Conservation (phyloP, 2,888 invertebrate genomes). For the Zonitis immaculata region DNA sequence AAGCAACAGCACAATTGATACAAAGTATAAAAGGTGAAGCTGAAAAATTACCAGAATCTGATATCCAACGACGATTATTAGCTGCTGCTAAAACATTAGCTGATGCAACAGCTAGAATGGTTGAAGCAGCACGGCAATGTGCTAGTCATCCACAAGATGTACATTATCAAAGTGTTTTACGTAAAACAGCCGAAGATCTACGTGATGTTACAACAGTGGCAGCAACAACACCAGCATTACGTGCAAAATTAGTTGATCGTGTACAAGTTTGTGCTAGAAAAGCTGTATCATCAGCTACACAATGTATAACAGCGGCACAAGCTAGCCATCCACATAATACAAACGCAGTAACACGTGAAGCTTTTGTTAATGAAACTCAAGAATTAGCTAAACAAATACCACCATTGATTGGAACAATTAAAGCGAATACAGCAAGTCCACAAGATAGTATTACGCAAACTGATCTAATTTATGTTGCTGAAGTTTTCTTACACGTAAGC, state of each 20-base stretch:
- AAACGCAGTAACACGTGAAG: constrained; percentile 65
- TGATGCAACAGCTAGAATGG: constrained; percentile 95
- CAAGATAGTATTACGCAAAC: constrained; percentile 73
- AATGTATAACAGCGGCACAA: constrained; percentile 84
- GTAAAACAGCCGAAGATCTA: constrained; percentile 89
- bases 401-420: constrained; percentile 72
- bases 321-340: constrained; percentile 72
- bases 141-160: constrained; percentile 80
- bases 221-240: constrained; percentile 68
- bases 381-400: constrained; percentile 75
- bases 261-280: constrained; percentile 72
- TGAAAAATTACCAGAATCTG: constrained; percentile 79
- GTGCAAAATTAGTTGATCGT: constrained; percentile 65
- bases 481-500: constrained; percentile 74
- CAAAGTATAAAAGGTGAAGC: constrained; percentile 95
- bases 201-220: constrained; percentile 85
- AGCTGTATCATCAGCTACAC: constrained; percentile 84
- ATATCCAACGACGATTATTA: constrained; percentile 81
- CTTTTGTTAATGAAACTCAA: constrained; percentile 68
- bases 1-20: constrained; percentile 91
- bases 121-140: constrained; percentile 92
- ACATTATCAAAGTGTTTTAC: constrained; percentile 75
- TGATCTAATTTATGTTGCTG: constrained; percentile 76
- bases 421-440: constrained; percentile 63
- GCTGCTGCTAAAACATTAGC: constrained; percentile 94